Evolutionary conservation across 2,888 invertebrate species (phyloP).

Genomic region (Dicyrtoma fusca): DNA sequence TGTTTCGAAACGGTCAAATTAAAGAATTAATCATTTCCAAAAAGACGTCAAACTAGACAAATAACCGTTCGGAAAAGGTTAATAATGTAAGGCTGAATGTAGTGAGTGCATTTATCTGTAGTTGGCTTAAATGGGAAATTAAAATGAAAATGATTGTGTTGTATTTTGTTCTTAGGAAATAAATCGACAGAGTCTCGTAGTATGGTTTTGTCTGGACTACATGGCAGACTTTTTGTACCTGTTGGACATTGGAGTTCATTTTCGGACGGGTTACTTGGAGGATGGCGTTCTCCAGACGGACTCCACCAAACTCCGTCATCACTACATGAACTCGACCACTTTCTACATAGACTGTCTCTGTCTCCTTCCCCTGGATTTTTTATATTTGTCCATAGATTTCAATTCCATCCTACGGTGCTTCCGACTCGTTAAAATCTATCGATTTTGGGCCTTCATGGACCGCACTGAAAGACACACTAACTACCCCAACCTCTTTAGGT

Average conservation of each 20-base stretch:
- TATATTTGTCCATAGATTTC: constrained; percentile 92
- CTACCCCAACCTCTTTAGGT: constrained; percentile 91
- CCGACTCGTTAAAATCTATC: constrained; percentile 94
- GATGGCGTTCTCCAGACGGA: constrained; percentile 98
- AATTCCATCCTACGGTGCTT: constrained; percentile 95
- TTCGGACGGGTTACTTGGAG: constrained; percentile 95
- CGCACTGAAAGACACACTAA: constrained; percentile 97
- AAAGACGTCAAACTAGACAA: no score
- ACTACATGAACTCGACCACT: constrained; percentile 96
- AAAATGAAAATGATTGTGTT: no score
- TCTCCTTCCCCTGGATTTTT: constrained; percentile 94
- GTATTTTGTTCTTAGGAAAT: constrained; percentile 59
- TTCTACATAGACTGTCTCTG: constrained; percentile 99
- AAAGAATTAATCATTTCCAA: no score
- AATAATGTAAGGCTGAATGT: no score
- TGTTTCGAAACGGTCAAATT: no score
- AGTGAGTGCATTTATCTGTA: no score
- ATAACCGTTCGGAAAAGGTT: no score
- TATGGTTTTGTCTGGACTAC: constrained; percentile 98
- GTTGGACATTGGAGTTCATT: constrained; percentile 95
- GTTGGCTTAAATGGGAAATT: no score
- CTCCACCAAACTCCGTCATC: constrained; percentile 85
- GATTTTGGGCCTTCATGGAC: constrained; percentile 98
- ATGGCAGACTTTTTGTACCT: constrained; percentile 94
- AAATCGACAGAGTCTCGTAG: constrained; percentile 74